These are phyloP conservation scores for Oxyruncus cristatus DNA, from an alignment of 2,113 vertebrate species.

Conservation along the genomic window DNA sequence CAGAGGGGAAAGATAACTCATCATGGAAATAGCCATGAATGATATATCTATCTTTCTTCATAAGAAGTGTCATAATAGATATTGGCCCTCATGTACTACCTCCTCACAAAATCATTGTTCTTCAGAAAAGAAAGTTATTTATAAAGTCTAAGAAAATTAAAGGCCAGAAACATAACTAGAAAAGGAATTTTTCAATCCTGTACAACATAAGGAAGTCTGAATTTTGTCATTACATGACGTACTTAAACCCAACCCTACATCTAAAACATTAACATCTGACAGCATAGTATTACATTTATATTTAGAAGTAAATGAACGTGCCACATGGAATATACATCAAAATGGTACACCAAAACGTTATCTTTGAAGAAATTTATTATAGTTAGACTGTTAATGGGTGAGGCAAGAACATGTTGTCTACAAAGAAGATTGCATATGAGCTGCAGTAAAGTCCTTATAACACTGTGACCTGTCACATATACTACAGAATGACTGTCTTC, in stretches of 20 bases:
- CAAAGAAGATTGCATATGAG: not conserved
- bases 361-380: not conserved
- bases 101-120: not conserved
- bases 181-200: not conserved
- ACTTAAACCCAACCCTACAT: not conserved
- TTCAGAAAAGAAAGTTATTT: not conserved
- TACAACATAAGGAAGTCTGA: not conserved
- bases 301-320: not conserved
- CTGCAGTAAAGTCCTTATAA: not conserved
- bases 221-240: not conserved
- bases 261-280: not conserved
- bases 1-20: constrained; percentile 34
- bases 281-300: not conserved
- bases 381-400: not conserved
- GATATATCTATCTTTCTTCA: constrained; percentile 22
- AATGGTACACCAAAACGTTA: not conserved
- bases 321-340: not conserved
- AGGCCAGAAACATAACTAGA: not conserved
- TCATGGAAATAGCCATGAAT: constrained; percentile 45
- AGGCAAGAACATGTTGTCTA: not conserved
- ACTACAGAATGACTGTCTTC: not conserved
- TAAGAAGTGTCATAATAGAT: constrained; percentile 63
- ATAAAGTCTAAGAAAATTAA: not conserved
- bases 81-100: not conserved
- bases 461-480: not conserved